phyloP scores from a whole-genome alignment of 2,888 invertebrate species.

The Drepanosiphum platanoidis region DNA sequence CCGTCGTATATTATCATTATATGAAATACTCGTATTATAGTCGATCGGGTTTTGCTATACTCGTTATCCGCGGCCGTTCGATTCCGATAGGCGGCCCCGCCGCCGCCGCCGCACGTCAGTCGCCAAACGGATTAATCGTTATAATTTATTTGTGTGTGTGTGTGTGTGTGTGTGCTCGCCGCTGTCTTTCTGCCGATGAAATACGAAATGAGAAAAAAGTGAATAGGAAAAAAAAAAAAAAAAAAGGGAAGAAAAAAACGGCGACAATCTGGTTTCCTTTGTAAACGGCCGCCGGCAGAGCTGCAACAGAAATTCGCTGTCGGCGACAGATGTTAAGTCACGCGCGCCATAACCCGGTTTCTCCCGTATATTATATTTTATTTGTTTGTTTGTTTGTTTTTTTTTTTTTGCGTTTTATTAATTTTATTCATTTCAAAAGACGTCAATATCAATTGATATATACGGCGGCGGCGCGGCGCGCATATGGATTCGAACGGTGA shows the following conservation, averaged over 20 bases:
- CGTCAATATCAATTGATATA: constrained; percentile 48
- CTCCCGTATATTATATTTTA: constrained; percentile 29
- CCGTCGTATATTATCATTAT: too few relatives aligned
- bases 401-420: background rate
- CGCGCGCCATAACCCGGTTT: constrained; percentile 45
- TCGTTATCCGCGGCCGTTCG: background rate
- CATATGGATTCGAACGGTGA: background rate
- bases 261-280: constrained; percentile 59
- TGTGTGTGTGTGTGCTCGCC: background rate
- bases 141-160: constrained; percentile 4
- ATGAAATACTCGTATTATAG: too few relatives aligned
- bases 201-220: background rate
- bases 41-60: background rate
- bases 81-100: background rate
- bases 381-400: constrained; percentile 30
- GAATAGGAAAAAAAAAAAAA: constrained; percentile 6
- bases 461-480: background rate
- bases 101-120: background rate
- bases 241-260: background rate
- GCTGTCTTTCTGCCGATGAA: background rate
- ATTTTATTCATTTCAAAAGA: background rate
- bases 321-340: constrained; percentile 58
- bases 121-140: constrained; percentile 21
- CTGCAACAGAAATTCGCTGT: constrained; percentile 38
- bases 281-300: constrained; percentile 38